Percentiles rank a stretch among this genome's conserved stretches.
phyloP scores from a whole-genome alignment of 1,140 invertebrate species.

The Popillia japonica region DNA sequence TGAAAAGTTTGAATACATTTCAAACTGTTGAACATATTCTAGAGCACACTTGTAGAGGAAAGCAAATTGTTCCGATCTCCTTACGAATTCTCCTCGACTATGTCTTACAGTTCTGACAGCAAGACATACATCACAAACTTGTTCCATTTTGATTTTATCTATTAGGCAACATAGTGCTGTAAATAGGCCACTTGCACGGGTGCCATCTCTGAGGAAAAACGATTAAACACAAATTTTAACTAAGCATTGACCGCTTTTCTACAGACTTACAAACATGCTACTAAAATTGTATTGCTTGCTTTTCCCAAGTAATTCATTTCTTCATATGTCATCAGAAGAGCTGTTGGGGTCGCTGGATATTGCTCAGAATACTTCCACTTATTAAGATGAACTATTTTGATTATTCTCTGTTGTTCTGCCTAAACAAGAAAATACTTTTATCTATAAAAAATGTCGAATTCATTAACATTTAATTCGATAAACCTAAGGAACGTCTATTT shows the following conservation, averaged over 20 bases:
- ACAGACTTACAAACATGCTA: constrained; percentile 43
- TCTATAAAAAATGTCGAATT: too few species aligned
- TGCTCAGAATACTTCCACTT: constrained; percentile 16
- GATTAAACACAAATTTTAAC: constrained; percentile 4
- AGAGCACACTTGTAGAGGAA: constrained; percentile 56
- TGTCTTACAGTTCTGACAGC: constrained; percentile 56
- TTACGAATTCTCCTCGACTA: constrained; percentile 56
- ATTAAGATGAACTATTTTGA: constrained; percentile 38
- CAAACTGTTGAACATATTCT: constrained; percentile 54
- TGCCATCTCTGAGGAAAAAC: constrained; percentile 54
- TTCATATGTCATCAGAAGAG: background rate
- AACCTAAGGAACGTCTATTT: too few species aligned
- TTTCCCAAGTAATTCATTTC: constrained; percentile 35
- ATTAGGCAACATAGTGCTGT: constrained; percentile 56
- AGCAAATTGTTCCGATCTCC: constrained; percentile 54
- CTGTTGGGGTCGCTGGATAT: constrained; percentile 4
- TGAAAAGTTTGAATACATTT: constrained; percentile 51
- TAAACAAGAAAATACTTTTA: background rate
- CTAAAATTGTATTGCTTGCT: constrained; percentile 32
- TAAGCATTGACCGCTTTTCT: background rate
- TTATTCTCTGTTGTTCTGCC: background rate
- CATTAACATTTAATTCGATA: too few species aligned
- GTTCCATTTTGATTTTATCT: constrained; percentile 60
- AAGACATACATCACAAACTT: constrained; percentile 59
- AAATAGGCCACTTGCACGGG: constrained; percentile 56